Evolutionary conservation across 2,888 invertebrate species (phyloP).

Genomic region (Biston stratarius): DNA sequence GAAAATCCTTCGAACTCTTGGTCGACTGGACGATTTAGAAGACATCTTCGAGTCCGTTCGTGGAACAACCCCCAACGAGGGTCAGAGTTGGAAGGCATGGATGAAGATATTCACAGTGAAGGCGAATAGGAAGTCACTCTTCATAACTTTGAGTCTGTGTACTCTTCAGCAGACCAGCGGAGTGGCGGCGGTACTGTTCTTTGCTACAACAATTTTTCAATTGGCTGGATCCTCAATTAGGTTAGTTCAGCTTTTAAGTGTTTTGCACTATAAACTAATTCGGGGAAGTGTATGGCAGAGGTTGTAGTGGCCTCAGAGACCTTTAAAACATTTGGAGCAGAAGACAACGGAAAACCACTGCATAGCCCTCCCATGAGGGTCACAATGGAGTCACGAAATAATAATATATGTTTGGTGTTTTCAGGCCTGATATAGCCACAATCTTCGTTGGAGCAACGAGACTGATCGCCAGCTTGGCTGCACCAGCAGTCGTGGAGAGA

Average conservation of each 20-base stretch:
- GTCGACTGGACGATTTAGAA: slow-evolving; percentile 56
- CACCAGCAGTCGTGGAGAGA: slow-evolving; percentile 57
- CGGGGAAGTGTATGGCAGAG: no score
- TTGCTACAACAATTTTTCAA: slow-evolving; percentile 60
- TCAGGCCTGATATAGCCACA: slow-evolving; percentile 58
- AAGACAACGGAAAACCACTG: no score
- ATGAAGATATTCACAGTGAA: slow-evolving; percentile 61
- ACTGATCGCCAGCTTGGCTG: slow-evolving; percentile 54
- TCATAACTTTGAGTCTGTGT: slow-evolving; percentile 57
- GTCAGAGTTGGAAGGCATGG: slow-evolving; percentile 57
- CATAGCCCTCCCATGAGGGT: no score
- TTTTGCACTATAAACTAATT: no score
- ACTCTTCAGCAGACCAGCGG: slow-evolving; percentile 54
- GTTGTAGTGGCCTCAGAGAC: no score
- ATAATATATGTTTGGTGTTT: slow-evolving; percentile 2
- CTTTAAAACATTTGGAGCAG: no score
- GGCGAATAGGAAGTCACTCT: slow-evolving; percentile 56
- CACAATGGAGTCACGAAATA: no score
- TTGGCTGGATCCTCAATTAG: slow-evolving; percentile 57
- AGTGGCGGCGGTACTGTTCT: slow-evolving; percentile 58
- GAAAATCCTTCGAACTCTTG: slow-evolving; percentile 51
- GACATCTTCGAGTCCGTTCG: slow-evolving; percentile 57
- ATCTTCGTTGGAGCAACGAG: slow-evolving; percentile 58
- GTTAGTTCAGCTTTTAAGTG: slow-evolving; percentile 21
- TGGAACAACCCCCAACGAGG: slow-evolving; percentile 52